A percentile compares a stretch with the other conserved stretches of the same genome.
Evolutionary conservation across 1,140 invertebrate species (phyloP).

Genomic region (Fopius arisanus): DNA sequence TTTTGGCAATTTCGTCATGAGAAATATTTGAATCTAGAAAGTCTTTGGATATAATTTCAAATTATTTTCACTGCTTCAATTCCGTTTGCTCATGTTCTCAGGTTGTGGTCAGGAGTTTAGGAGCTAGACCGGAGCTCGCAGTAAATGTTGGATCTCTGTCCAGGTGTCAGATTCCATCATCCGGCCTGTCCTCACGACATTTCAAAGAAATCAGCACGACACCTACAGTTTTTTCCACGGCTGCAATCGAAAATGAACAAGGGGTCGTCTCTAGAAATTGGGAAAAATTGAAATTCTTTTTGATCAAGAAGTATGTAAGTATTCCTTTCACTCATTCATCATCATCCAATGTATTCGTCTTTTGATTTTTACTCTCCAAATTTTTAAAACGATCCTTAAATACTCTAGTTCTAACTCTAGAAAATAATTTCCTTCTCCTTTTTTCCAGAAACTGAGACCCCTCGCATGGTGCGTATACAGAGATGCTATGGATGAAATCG

Average conservation of each 20-base stretch:
- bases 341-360: too few species aligned
- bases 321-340: too few species aligned
- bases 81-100: background rate
- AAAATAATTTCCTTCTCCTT: background rate
- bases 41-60: too few species aligned
- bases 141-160: background rate
- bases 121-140: background rate
- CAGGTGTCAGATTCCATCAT: background rate
- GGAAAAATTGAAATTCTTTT: background rate
- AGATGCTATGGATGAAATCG: slow-evolving; percentile 36
- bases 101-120: background rate
- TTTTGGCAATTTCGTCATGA: too few species aligned
- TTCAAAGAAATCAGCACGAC: background rate
- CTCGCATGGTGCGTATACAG: slow-evolving; percentile 39
- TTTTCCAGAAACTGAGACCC: slow-evolving; percentile 39
- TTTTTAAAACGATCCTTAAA: too few species aligned
- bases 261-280: background rate
- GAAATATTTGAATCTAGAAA: too few species aligned
- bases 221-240: background rate
- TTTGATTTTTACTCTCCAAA: background rate
- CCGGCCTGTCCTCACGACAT: background rate
- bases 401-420: too few species aligned
- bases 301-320: slow-evolving; percentile 15
- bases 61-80: too few species aligned
- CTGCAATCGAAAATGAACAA: background rate